Conservation (phyloP, 2,888 invertebrate species). For the Pediacus dermestoides region DNA sequence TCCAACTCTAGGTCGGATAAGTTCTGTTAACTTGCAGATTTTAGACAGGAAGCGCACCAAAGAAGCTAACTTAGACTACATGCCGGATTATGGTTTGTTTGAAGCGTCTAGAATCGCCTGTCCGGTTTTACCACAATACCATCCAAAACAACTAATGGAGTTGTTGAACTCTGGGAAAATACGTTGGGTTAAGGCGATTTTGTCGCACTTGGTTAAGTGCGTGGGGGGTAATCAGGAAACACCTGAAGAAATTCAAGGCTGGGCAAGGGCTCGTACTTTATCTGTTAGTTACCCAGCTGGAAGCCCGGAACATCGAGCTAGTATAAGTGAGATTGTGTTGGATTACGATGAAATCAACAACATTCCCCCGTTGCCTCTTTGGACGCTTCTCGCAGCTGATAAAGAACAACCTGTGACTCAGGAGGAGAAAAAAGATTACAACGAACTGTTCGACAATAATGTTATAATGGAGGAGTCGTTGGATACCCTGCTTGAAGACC, state of each 20-base stretch:
- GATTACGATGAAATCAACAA: slow-evolving; percentile 96
- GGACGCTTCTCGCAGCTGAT: slow-evolving; percentile 94
- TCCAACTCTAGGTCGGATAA: slow-evolving; percentile 77
- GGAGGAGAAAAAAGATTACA: slow-evolving; percentile 68
- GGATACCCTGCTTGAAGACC: slow-evolving; percentile 74
- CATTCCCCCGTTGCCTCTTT: slow-evolving; percentile 95
- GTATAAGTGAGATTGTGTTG: slow-evolving; percentile 81
- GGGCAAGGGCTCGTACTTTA: slow-evolving; percentile 85
- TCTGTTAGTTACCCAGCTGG: slow-evolving; percentile 83
- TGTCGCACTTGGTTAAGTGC: slow-evolving; percentile 90
- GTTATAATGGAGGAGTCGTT: slow-evolving; percentile 73
- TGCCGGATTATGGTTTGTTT: slow-evolving; percentile 93
- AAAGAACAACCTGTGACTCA: slow-evolving; percentile 63
- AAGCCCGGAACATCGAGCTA: slow-evolving; percentile 76
- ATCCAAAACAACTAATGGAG: slow-evolving; percentile 98
- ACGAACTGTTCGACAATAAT: slow-evolving; percentile 83
- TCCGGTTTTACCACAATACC: slow-evolving; percentile 97
- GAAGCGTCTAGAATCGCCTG: slow-evolving; percentile 97
- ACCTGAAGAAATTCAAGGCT: slow-evolving; percentile 59
- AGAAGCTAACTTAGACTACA: slow-evolving; percentile 64
- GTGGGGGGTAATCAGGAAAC: slow-evolving; percentile 53
- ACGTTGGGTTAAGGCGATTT: slow-evolving; percentile 95
- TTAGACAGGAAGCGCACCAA: slow-evolving; percentile 64
- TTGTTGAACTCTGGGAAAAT: slow-evolving; percentile 97
- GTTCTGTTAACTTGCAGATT: slow-evolving; percentile 79